Percentiles rank a stretch among this genome's conserved stretches.
Conservation (phyloP, 2,888 invertebrate species). For the Criorhina ranunculi region DNA sequence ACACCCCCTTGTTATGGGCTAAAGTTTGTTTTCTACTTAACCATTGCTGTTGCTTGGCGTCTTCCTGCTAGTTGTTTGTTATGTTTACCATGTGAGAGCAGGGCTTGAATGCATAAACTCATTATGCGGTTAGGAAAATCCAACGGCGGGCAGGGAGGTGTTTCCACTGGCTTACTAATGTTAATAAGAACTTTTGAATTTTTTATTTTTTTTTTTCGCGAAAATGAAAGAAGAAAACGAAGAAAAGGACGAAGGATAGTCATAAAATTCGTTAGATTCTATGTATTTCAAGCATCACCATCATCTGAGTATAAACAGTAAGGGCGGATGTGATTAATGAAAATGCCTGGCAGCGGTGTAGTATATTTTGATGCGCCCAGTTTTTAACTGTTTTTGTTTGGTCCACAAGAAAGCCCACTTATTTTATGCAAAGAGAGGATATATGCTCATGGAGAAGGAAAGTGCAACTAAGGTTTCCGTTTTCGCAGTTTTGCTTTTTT, state of each 20-base stretch:
- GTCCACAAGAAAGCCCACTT: slow-evolving; percentile 27
- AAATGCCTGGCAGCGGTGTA: slow-evolving; percentile 35
- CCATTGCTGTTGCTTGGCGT: slow-evolving; percentile 20
- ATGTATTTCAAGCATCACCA: slow-evolving; percentile 50
- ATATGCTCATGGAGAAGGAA: slow-evolving; percentile 8
- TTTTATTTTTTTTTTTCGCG: slow-evolving; percentile 15
- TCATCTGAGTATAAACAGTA: slow-evolving; percentile 55
- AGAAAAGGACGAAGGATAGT: slow-evolving; percentile 52
- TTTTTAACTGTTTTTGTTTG: slow-evolving; percentile 14
- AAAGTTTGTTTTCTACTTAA: slow-evolving; percentile 44
- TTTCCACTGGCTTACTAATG: slow-evolving; percentile 26
- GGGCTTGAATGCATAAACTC: slow-evolving; percentile 67
- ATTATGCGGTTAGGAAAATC: slow-evolving; percentile 63
- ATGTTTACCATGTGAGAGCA: slow-evolving; percentile 46
- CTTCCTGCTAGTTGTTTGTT: slow-evolving; percentile 49
- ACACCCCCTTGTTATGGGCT: slow-evolving; percentile 46
- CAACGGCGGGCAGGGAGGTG: background rate
- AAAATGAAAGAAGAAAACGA: slow-evolving; percentile 12
- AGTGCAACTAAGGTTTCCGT: slow-evolving; percentile 29
- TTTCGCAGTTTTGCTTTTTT: background rate
- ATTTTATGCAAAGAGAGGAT: slow-evolving; percentile 49
- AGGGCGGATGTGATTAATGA: slow-evolving; percentile 70
- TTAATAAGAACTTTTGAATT: slow-evolving; percentile 59
- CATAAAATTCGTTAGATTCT: slow-evolving; percentile 62
- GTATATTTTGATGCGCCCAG: slow-evolving; percentile 4